Evolutionary conservation across 2,797 vertebrate species (phyloP).

Genomic region (Ambastaia sidthimunki): DNA sequence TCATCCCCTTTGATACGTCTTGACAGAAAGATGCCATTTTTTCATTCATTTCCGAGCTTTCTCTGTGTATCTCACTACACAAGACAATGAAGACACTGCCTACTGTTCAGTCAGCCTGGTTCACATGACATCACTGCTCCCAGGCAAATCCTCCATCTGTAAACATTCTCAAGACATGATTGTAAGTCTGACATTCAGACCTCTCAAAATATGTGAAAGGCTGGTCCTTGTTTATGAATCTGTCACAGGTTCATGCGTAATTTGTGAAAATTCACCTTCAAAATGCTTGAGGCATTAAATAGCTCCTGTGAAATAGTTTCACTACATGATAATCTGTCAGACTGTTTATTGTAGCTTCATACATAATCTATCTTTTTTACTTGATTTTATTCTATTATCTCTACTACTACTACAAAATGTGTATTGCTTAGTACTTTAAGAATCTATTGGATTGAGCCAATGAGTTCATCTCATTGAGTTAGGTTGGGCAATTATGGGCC

Average conservation of each 20-base stretch:
- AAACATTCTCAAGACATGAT: conserved; percentile 26
- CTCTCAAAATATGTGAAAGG: conserved; percentile 37
- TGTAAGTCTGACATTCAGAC: conserved; percentile 50
- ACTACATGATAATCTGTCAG: neutral
- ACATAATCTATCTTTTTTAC: no score
- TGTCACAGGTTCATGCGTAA: neutral
- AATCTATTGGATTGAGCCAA: neutral
- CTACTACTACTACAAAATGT: no score
- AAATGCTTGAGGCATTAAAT: neutral
- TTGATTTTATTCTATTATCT: no score
- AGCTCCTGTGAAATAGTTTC: neutral
- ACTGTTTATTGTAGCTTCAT: neutral
- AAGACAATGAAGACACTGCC: conserved; percentile 52
- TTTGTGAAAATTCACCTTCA: neutral
- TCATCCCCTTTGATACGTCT: neutral
- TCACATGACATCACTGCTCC: conserved; percentile 61
- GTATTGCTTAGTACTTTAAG: neutral
- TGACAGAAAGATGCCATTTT: conserved; percentile 9
- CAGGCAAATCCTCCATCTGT: conserved; percentile 35
- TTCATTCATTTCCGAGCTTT: neutral
- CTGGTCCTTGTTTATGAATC: conserved; percentile 18
- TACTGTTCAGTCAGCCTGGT: conserved; percentile 28
- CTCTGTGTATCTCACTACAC: conserved; percentile 37
- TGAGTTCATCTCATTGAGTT: no score
- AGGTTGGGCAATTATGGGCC: neutral